Evolutionary conservation across 2,888 invertebrate genomes (phyloP).

Genomic region (Temnothorax rugatulus): DNA sequence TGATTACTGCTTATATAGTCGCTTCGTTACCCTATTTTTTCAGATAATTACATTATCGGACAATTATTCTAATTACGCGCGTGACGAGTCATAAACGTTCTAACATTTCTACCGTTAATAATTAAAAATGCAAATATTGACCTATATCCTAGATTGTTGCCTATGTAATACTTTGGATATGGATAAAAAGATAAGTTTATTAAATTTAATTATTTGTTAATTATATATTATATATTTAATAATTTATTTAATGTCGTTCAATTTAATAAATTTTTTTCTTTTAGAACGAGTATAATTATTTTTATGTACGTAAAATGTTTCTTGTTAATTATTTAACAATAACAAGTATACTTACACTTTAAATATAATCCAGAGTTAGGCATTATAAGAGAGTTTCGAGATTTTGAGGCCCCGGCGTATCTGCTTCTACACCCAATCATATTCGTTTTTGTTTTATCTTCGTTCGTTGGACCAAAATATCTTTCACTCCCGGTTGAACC

Average conservation of each 20-base stretch:
- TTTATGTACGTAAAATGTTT: not conserved
- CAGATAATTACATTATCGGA: not conserved
- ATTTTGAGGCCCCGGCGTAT: not conserved
- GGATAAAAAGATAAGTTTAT: not conserved
- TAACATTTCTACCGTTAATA: not conserved
- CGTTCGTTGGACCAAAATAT: constrained; percentile 49
- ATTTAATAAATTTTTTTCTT: not conserved
- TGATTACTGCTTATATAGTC: constrained; percentile 4
- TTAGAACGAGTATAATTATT: not conserved
- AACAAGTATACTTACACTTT: not conserved
- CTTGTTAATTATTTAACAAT: not conserved
- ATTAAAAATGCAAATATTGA: not conserved
- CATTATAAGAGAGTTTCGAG: not conserved
- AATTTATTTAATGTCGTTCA: not conserved
- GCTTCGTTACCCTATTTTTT: constrained; percentile 19
- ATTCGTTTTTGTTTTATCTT: constrained; percentile 26
- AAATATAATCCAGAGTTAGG: not conserved
- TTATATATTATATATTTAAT: not conserved
- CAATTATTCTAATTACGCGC: constrained; percentile 18
- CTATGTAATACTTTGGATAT: not conserved
- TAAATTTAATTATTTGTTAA: not conserved
- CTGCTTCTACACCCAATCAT: constrained; percentile 22
- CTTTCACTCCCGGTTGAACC: constrained; percentile 27
- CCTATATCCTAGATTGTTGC: not conserved
- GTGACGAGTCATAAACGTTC: not conserved